These are phyloP conservation scores for Nannoperca obscura DNA, from an alignment of 2,797 vertebrate species.

Conservation along the genomic window DNA sequence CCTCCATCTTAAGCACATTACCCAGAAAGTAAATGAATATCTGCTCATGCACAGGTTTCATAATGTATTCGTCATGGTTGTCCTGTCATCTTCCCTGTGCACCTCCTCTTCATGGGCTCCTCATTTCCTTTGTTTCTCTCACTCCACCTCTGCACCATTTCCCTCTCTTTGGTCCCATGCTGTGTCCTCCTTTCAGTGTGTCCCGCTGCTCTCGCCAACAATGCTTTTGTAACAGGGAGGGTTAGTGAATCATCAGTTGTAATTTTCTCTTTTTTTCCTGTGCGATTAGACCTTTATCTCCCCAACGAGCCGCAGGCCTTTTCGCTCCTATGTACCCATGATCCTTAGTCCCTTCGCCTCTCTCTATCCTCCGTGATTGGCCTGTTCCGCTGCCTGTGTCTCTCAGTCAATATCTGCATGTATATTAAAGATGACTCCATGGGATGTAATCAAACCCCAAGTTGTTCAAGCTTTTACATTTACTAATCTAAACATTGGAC, in stretches of 20 bases:
- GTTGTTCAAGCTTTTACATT: too few species aligned
- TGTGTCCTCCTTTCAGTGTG: constrained; percentile 10
- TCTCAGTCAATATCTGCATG: neutral
- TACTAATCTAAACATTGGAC: too few species aligned
- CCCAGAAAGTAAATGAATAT: neutral
- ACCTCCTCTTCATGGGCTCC: neutral
- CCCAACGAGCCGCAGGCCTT: neutral
- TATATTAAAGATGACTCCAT: neutral
- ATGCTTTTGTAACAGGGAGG: neutral
- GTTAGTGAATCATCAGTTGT: constrained; percentile 16
- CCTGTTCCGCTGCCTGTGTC: neutral
- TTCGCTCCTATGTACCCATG: neutral
- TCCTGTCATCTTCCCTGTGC: neutral
- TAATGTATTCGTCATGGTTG: neutral
- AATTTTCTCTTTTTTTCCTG: constrained; percentile 21
- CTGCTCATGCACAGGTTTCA: neutral
- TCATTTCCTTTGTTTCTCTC: constrained; percentile 24
- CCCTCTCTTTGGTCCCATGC: neutral
- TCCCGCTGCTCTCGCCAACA: constrained; percentile 1
- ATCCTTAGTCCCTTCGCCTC: neutral
- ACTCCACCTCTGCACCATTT: constrained; percentile 2
- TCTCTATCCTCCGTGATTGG: neutral
- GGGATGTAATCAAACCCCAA: too few species aligned
- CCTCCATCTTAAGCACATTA: neutral
- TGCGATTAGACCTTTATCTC: constrained; percentile 1